Evolutionary conservation across 1,140 invertebrate species (phyloP).

Genomic region (Papilio helenus): DNA sequence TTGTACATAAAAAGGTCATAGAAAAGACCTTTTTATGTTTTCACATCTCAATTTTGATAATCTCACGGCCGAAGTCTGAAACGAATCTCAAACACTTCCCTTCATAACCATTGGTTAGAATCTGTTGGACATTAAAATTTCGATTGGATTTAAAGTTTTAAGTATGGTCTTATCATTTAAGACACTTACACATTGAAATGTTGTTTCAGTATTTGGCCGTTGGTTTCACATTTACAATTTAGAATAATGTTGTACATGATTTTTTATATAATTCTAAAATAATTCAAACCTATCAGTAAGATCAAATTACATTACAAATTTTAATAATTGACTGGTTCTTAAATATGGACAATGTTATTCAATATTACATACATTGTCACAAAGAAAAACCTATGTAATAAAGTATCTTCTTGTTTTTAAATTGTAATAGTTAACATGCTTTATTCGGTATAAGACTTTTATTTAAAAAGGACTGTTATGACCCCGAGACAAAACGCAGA

Average conservation of each 20-base stretch:
- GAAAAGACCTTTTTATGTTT: too few relatives aligned
- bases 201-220: too few relatives aligned
- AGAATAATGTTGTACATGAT: not conserved
- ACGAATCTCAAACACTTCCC: too few relatives aligned
- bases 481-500: too few relatives aligned
- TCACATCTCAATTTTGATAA: too few relatives aligned
- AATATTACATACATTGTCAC: not conserved
- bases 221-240: not conserved
- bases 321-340: conserved; percentile 17
- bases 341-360: not conserved
- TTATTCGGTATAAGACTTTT: too few relatives aligned
- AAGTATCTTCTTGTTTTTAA: not conserved
- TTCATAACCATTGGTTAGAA: not conserved
- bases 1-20: not conserved
- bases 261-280: not conserved
- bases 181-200: not conserved
- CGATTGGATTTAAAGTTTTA: not conserved
- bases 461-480: too few relatives aligned
- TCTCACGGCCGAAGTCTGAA: too few relatives aligned
- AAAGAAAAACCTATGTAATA: not conserved
- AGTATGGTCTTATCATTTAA: too few relatives aligned
- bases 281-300: not conserved
- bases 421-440: too few relatives aligned
- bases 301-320: not conserved
- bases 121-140: not conserved